Evolutionary conservation across 1,140 invertebrate genomes (phyloP), one percentile per base, ranked within the genome.

Genomic region (Halesus radiatus): DNA sequence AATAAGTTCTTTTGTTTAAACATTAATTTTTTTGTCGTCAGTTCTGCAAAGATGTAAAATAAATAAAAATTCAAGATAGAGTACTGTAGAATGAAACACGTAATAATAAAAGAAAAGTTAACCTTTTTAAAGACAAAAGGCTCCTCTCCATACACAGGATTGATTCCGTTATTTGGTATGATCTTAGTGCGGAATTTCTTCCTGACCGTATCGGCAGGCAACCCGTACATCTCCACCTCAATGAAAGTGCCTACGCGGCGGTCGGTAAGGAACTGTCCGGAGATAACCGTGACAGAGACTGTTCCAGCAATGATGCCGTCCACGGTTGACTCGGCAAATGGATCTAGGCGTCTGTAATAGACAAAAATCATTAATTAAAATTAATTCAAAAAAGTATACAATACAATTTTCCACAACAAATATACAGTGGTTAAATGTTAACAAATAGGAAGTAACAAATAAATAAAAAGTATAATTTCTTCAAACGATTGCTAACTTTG

Each of bases 221-320:
- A 90, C 1, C 98, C 98, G 87, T 98, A 99, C 98, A 99, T 99
- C 86, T 99, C 98, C 29, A 99, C 98, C 88, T 99, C 98, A 1
- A 99, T 97, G 86, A 98, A 99, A 0, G 98, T 99, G 20, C 98
- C 98, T 18, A 97, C 95, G 82, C 98, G 93, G 88, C 98, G 98
- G 85, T 99, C 98, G 3, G 96, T 97, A 64, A 99, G 90, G 89
- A 99, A 98, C 90, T 99, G 98, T 0, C 96, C 95, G 1, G 94
- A 95, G 83, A 96, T 91, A 13, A 98, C 96, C 79, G 95, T 94
- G 53, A 99, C 96, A 70, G 95, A 95, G 74, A 99, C 96, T 8
- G 96, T 97, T 16, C 98, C 98, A 16, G 99, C 98, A 85, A 99
- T 99, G 75, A 99, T 99, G 76, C 99, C 99, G 90, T 99, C 98